Evolutionary conservation across 2,888 invertebrate species (phyloP).

Genomic region (Incurvaria masculella): DNA sequence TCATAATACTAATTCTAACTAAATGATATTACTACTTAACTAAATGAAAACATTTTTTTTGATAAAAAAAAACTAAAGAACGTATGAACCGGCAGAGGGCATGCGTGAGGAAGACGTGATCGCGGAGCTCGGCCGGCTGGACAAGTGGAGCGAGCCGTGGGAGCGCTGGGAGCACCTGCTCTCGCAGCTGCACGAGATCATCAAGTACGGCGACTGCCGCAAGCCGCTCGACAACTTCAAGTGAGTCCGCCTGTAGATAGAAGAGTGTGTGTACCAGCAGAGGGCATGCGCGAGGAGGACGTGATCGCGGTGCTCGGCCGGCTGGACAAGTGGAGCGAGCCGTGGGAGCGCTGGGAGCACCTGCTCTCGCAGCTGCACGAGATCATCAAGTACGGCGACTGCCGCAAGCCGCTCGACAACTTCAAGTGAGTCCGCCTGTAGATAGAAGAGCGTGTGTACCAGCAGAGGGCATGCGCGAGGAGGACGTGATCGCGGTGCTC

Average conservation of each 20-base stretch:
- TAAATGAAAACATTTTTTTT: too few relatives aligned
- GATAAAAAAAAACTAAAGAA: too few relatives aligned
- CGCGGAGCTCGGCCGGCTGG: conserved; percentile 12
- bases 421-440: conserved; percentile 50
- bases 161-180: conserved; percentile 39
- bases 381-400: conserved; percentile 47
- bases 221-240: conserved; percentile 46
- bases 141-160: conserved; percentile 24
- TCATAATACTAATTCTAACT: too few relatives aligned
- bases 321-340: conserved; percentile 20
- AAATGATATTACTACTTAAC: too few relatives aligned
- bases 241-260: too few relatives aligned
- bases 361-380: conserved; percentile 44
- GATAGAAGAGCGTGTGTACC: not conserved
- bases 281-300: conserved; percentile 41
- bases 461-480: conserved; percentile 34
- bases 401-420: conserved; percentile 37
- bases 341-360: conserved; percentile 36
- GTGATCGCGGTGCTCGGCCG: conserved; percentile 17
- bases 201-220: conserved; percentile 47
- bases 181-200: conserved; percentile 42
- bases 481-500: conserved; percentile 27
- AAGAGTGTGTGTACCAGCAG: too few relatives aligned
- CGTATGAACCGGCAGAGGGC: conserved; percentile 31
- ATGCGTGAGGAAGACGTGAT: conserved; percentile 36